Evolutionary conservation across 2,888 invertebrate species (phyloP), one percentile per base, ranked within the genome.

Genomic region (Dryobota labecula): DNA sequence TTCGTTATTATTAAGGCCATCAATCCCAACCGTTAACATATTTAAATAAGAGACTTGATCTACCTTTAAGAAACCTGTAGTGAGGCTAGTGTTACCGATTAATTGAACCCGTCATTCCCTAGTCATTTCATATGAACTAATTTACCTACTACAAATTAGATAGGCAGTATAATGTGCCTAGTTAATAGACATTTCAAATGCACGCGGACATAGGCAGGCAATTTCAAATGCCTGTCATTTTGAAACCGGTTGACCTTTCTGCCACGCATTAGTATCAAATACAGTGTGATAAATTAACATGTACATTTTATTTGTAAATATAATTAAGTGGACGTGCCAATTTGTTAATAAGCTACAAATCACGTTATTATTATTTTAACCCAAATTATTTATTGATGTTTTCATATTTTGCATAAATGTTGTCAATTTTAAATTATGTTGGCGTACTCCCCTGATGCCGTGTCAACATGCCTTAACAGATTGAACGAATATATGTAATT

Each of bases 271-370:
- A 20, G 33, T 45, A 27, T 69, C 11, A 53, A 70, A 64, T 64
- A 47, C 67, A 75, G 81, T 70, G 84, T 74, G 79, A 89, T 90
- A 88, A 49, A 86, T 84, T 76, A 81, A 80, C 66, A 70, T 84
- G 74, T 83, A 78, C 51, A 78, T 83, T 81, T 88, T 76, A 81
- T 86, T 76, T 89, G 89, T 91, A 90, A 88, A 91, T 86, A 86
- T 85, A 84, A 88, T 88, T 91, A 86, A 85, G 84, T 89, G 76
- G 70, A 89, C 86, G 93, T 93, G 93, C 93, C 93, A 93, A 93
- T 87, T 85, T 88, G 85, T 85, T 82, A 80, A 80, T 85, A 85
- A 77, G 84, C 78, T 84, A 84, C 73, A 82, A 85, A 82, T 67
- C 83, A 84, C 83, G 73, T 80, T 77, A 72, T 27, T 67, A 74